Conservation (phyloP, 2,797 vertebrate genomes). For the Acrocephalus scirpaceus region DNA sequence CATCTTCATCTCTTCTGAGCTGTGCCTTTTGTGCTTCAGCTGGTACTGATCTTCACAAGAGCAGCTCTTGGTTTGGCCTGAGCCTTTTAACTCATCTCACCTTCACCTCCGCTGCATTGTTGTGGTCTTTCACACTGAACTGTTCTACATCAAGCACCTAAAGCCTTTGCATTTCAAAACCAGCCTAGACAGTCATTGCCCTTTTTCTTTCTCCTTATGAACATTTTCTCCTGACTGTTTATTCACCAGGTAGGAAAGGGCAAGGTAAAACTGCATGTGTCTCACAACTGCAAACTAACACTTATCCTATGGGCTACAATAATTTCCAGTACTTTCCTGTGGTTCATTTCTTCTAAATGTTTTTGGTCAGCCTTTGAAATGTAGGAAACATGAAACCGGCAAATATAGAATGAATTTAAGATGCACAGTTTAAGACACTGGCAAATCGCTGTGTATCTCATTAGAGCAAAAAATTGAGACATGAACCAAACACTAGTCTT, state of each 20-base stretch:
- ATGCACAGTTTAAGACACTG: not conserved
- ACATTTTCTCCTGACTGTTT: not conserved
- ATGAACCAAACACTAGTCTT: not conserved
- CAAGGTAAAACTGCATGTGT: not conserved
- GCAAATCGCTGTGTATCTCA: not conserved
- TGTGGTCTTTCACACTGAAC: not conserved
- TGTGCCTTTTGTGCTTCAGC: not conserved
- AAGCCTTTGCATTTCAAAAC: not conserved
- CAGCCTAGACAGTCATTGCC: not conserved
- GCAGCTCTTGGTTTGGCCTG: not conserved
- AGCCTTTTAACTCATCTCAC: not conserved
- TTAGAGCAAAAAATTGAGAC: not conserved
- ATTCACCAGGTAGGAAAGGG: not conserved
- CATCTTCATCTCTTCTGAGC: not conserved
- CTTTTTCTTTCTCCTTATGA: not conserved
- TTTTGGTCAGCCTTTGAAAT: not conserved
- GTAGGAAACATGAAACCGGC: not conserved
- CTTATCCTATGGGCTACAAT: not conserved
- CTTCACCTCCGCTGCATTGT: not conserved
- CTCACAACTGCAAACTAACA: not conserved
- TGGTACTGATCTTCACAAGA: not conserved
- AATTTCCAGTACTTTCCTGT: not conserved
- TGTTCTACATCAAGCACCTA: not conserved
- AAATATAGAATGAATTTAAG: not conserved
- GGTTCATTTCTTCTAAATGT: not conserved